A percentile compares a stretch with the other conserved stretches of the same genome.
phyloP scores from a whole-genome alignment of 2,888 invertebrate species.

The Bhutanitis thaidina region DNA sequence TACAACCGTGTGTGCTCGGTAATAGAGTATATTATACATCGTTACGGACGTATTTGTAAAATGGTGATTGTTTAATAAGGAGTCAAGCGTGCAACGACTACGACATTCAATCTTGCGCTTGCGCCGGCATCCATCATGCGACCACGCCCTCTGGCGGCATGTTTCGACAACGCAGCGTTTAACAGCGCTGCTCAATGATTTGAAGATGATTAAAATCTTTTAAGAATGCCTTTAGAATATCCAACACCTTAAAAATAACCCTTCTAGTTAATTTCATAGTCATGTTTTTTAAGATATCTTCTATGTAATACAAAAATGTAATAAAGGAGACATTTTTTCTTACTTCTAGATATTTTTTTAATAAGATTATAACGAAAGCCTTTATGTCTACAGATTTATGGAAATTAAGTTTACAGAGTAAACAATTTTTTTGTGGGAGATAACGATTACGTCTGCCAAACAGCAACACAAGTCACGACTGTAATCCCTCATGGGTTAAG shows the following conservation, averaged over 20 bases:
- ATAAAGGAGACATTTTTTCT: no score
- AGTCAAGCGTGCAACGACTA: slow-evolving; percentile 29
- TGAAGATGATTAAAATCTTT: slow-evolving; percentile 52
- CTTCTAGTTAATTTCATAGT: background rate
- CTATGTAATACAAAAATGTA: no score
- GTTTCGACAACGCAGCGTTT: slow-evolving; percentile 39
- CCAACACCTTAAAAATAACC: slow-evolving; percentile 6
- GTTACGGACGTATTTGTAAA: slow-evolving; percentile 4
- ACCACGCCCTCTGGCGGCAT: slow-evolving; percentile 56
- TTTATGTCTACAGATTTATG: no score
- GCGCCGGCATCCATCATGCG: slow-evolving; percentile 62
- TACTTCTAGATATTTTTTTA: no score
- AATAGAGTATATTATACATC: slow-evolving; percentile 20
- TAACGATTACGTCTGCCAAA: no score
- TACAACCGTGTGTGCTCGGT: background rate
- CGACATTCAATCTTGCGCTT: slow-evolving; percentile 47
- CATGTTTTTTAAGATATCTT: no score
- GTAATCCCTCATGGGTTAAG: no score
- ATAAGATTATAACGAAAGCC: no score
- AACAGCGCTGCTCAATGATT: slow-evolving; percentile 38
- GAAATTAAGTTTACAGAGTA: no score
- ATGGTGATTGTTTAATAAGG: slow-evolving; percentile 29
- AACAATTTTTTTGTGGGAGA: no score
- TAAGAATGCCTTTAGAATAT: slow-evolving; percentile 27
- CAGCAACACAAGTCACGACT: no score